Evolutionary conservation across 1,140 invertebrate genomes (phyloP).

Genomic region (Scaptomyza pallida): DNA sequence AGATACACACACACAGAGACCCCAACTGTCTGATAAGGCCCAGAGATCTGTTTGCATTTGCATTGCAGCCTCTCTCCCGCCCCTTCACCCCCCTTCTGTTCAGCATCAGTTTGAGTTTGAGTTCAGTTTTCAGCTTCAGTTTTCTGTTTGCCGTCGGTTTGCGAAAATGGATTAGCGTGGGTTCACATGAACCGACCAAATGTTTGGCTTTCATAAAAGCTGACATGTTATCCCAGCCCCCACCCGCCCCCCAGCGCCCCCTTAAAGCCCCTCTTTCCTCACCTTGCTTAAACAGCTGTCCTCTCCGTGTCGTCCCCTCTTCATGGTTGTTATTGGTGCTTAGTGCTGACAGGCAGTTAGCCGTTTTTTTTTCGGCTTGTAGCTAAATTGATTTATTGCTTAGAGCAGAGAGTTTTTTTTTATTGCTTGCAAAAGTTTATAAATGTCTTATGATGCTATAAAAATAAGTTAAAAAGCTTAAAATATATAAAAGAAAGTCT

Average conservation of each 20-base stretch:
- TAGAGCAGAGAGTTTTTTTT: no score
- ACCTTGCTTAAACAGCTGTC: conserved; percentile 8
- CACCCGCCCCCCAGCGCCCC: neutral
- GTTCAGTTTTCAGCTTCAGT: neutral
- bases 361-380: no score
- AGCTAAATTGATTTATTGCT: neutral
- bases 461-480: no score
- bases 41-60: conserved; percentile 71
- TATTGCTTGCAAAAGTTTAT: no score
- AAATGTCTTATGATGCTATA: no score
- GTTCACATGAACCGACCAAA: conserved; percentile 78
- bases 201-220: conserved; percentile 79
- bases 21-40: conserved; percentile 51
- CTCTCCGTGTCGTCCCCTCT: neutral
- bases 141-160: conserved; percentile 33
- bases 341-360: neutral
- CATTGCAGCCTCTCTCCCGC: neutral
- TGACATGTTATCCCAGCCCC: conserved; percentile 52
- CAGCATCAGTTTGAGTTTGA: no score
- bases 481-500: no score
- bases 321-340: neutral
- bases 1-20: conserved; percentile 8
- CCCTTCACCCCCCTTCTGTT: neutral
- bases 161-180: conserved; percentile 80
- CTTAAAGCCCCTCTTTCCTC: conserved; percentile 39